Evolutionary conservation across 2,797 vertebrate species (phyloP).

Genomic region (Craterocephalus amniculus): DNA sequence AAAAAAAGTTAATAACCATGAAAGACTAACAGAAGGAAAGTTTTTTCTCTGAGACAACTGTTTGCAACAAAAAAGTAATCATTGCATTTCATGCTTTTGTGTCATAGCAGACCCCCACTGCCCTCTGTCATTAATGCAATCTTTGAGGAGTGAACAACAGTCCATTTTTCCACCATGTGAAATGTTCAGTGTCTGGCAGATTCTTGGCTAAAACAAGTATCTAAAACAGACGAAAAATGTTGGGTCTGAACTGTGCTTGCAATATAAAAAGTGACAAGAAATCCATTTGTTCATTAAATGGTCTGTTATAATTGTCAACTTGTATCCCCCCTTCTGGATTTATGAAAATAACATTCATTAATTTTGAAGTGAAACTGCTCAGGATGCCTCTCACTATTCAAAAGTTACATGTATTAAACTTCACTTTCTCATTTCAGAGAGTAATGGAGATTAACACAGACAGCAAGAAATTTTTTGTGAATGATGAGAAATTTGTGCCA

Average conservation of each 20-base stretch:
- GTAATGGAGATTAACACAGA: neutral
- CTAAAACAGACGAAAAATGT: too few species aligned
- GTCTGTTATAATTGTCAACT: too few species aligned
- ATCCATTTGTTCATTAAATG: too few species aligned
- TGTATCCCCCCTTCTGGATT: too few species aligned
- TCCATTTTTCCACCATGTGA: too few species aligned
- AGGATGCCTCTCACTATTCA: too few species aligned
- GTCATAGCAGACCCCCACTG: neutral
- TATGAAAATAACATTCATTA: too few species aligned
- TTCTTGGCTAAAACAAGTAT: too few species aligned
- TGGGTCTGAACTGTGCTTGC: too few species aligned
- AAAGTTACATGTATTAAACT: neutral
- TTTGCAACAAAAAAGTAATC: neutral
- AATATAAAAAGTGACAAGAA: too few species aligned
- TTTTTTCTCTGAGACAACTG: neutral
- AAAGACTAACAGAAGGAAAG: neutral
- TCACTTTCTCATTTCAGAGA: conserved; percentile 40
- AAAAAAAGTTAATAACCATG: neutral
- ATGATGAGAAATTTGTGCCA: conserved; percentile 29
- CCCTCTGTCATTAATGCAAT: neutral
- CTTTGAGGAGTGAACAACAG: neutral
- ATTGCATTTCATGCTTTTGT: neutral
- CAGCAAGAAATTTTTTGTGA: conserved; percentile 2
- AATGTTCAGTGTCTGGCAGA: too few species aligned
- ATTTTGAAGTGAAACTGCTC: too few species aligned